Evolutionary conservation across 2,888 invertebrate species (phyloP).

Genomic region (Aleiodes leptofemur): DNA sequence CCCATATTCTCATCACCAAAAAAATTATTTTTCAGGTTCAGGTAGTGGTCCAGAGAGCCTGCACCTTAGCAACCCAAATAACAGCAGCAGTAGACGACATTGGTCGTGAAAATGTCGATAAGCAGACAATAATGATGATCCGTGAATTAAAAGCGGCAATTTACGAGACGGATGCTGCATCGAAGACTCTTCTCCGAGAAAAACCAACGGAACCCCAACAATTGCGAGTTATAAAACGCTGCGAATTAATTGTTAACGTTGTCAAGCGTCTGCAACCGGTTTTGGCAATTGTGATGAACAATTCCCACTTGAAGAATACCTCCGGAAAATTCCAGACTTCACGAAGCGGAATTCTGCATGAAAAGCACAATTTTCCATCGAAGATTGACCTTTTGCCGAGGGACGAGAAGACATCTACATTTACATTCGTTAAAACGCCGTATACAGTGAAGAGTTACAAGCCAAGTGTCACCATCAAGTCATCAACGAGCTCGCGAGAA

Average conservation of each 20-base stretch:
- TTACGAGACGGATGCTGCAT: slow-evolving; percentile 68
- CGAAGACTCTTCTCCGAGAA: slow-evolving; percentile 65
- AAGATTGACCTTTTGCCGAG: slow-evolving; percentile 59
- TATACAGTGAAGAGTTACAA: slow-evolving; percentile 72
- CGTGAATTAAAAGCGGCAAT: slow-evolving; percentile 72
- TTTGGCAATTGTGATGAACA: slow-evolving; percentile 66
- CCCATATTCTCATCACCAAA: too few species aligned
- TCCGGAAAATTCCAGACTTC: slow-evolving; percentile 46
- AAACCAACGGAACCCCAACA: slow-evolving; percentile 71
- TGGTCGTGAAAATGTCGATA: slow-evolving; percentile 68
- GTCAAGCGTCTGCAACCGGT: slow-evolving; percentile 69
- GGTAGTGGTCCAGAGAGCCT: slow-evolving; percentile 66
- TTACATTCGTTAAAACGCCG: slow-evolving; percentile 70
- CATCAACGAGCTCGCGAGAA: slow-evolving; percentile 60
- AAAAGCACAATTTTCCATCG: slow-evolving; percentile 54
- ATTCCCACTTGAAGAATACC: slow-evolving; percentile 61
- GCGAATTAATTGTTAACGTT: slow-evolving; percentile 70
- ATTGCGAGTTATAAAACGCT: slow-evolving; percentile 71
- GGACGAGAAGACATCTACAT: slow-evolving; percentile 60
- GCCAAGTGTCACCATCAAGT: slow-evolving; percentile 68
- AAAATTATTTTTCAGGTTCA: slow-evolving; percentile 55
- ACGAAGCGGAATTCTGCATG: slow-evolving; percentile 37
- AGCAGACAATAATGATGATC: slow-evolving; percentile 68
- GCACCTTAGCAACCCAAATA: slow-evolving; percentile 68
- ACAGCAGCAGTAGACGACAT: slow-evolving; percentile 69